These are phyloP conservation scores for Cryptophagus acutangulus DNA, from an alignment of 2,888 invertebrate species.

Conservation along the genomic window DNA sequence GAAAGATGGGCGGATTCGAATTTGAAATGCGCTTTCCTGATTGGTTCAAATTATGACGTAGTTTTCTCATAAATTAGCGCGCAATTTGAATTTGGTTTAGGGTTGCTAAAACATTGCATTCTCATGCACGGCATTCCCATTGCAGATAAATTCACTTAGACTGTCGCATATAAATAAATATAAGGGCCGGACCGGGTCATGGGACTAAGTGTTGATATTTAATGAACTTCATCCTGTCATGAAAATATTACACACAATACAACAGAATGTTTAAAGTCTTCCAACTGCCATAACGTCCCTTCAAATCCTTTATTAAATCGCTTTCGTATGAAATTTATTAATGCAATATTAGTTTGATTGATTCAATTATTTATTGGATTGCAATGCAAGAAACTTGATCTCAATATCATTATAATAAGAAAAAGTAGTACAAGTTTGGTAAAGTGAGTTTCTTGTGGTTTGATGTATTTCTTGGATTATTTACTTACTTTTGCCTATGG, in stretches of 20 bases:
- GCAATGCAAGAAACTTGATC: too few relatives aligned
- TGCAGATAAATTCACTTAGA: slow-evolving; percentile 5
- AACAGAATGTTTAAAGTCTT: not conserved
- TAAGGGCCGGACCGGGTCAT: slow-evolving; percentile 18
- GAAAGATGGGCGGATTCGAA: too few relatives aligned
- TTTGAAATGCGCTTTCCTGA: too few relatives aligned
- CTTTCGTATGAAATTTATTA: too few relatives aligned
- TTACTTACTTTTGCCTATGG: slow-evolving; percentile 1
- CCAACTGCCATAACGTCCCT: not conserved
- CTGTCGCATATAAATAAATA: slow-evolving; percentile 6
- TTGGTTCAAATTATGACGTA: too few relatives aligned
- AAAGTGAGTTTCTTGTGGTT: slow-evolving; percentile 2
- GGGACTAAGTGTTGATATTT: slow-evolving; percentile 13
- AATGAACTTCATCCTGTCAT: slow-evolving; percentile 19
- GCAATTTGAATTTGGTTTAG: not conserved
- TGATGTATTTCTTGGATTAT: slow-evolving; percentile 7
- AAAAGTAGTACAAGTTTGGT: not conserved
- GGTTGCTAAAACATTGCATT: not conserved
- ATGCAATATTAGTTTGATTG: too few relatives aligned
- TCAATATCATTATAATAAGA: too few relatives aligned
- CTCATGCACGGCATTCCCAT: slow-evolving; percentile 4
- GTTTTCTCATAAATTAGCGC: not conserved
- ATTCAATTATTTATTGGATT: too few relatives aligned
- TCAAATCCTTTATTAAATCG: too few relatives aligned
- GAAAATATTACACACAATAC: not conserved